Base-by-base conservation (phyloP, 2,113 vertebrate species). In the Lycaon pictus region DNA sequence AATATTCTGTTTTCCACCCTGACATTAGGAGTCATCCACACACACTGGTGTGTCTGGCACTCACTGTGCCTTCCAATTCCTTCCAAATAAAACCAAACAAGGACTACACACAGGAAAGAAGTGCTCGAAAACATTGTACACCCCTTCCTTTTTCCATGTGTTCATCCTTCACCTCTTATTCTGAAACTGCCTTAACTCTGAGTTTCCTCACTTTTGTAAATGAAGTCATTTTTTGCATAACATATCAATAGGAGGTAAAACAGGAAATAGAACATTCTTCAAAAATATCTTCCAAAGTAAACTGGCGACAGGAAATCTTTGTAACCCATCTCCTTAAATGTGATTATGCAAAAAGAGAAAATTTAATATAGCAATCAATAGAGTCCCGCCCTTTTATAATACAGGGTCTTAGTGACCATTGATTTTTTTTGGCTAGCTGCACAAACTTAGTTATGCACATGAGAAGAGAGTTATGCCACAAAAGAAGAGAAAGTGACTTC, bases 291-390 rank as follows among this genome's bases (percentile, higher is more conserved):
- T 81, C 37, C 8, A 43, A 29, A 85, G 79, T 94, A 91, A 88
- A 82, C 62, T 87, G 62, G 51, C 20, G 13, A 43, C 32, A 63
- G 27, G 10, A 5, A 5, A 29, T 93, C 15, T 77, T 95, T 87
- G 43, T 11, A 76, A 51, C 3, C 16, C 5, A 7, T 87, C 86
- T 9, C 17, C 87, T 97, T 90, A 84, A 88, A 92, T 80, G 32
- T 23, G 76, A 81, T 92, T 88, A 93, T 82, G 69, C 19, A 81
- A 97, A 77, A 27, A 48, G 1, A 12, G 25, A 96, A 96, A 76
- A 62, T 72, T 92, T 94, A 92, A 88, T 79, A 74, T n/a, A 32
- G 2, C 7, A 35, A 77, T 96, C 53, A 84, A 71, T 88, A 53
- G n/a, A 35, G 11, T 77, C 8, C 37, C 5, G 4, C 65, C 16